phyloP scores from a whole-genome alignment of 2,797 vertebrate genomes.

The Lacerta agilis region DNA sequence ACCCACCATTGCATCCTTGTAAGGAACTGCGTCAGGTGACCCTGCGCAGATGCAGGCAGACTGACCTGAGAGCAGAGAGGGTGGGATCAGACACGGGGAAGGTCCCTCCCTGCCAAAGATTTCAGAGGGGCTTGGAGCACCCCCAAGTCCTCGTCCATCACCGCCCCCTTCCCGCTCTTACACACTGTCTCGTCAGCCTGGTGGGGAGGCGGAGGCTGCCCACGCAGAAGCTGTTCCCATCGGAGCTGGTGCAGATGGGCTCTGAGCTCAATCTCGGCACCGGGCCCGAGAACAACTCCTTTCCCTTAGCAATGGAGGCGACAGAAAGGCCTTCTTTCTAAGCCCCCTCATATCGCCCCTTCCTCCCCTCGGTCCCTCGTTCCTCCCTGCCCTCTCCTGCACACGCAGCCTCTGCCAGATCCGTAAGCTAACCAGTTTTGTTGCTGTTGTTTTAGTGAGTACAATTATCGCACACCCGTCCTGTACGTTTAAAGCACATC shows the following conservation, averaged over 20 bases:
- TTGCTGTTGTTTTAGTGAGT: background rate
- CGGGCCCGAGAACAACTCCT: background rate
- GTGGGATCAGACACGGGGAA: background rate
- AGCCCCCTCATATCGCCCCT: background rate
- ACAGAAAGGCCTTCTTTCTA: background rate
- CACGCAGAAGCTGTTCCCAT: constrained; percentile 39
- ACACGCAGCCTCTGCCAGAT: background rate
- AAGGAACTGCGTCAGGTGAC: no score
- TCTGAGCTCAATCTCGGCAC: constrained; percentile 22
- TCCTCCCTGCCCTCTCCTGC: background rate
- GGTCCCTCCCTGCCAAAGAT: background rate
- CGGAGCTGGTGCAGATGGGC: constrained; percentile 32
- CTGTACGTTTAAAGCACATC: no score
- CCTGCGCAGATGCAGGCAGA: background rate
- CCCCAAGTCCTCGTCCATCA: constrained; percentile 17
- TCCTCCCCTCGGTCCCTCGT: background rate
- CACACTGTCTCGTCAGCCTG: constrained; percentile 12
- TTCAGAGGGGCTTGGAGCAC: constrained; percentile 20
- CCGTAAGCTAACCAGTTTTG: background rate
- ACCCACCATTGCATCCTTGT: no score
- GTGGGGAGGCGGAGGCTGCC: constrained; percentile 15
- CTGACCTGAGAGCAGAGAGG: background rate
- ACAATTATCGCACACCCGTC: background rate
- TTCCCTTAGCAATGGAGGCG: constrained; percentile 19
- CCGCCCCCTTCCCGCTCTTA: constrained; percentile 23